phyloP scores from a whole-genome alignment of 2,888 invertebrate species.

The Andrena hattorfiana region DNA sequence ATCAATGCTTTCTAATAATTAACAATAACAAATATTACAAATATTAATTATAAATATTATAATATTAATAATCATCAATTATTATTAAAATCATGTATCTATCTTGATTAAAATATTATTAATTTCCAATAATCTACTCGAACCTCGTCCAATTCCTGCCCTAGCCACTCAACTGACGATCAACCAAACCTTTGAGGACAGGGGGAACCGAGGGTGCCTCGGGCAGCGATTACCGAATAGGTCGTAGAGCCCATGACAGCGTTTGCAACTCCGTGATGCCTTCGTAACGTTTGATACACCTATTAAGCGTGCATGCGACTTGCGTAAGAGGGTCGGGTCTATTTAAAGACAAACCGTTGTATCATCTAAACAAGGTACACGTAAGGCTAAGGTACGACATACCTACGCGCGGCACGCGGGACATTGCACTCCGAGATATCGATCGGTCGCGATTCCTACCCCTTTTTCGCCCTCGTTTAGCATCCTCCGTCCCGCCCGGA shows the following conservation, averaged over 20 bases:
- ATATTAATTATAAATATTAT: too few relatives aligned
- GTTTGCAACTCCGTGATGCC: constrained; percentile 5
- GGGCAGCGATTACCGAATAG: constrained; percentile 21
- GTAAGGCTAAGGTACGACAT: constrained; percentile 12
- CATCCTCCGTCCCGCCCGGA: not conserved
- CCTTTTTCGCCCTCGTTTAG: not conserved
- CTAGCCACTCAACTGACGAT: too few relatives aligned
- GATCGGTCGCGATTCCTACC: constrained; percentile 20
- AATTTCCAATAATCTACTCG: too few relatives aligned
- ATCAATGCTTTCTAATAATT: too few relatives aligned
- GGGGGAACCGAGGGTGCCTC: not conserved
- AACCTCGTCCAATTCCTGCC: too few relatives aligned
- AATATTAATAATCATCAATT: too few relatives aligned
- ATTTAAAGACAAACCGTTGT: constrained; percentile 43
- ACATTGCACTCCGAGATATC: constrained; percentile 32
- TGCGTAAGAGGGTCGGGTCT: constrained; percentile 43
- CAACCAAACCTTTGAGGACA: too few relatives aligned
- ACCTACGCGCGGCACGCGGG: not conserved
- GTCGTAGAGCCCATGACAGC: constrained; percentile 21
- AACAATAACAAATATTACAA: too few relatives aligned
- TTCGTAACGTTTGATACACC: constrained; percentile 32
- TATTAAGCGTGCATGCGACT: constrained; percentile 19
- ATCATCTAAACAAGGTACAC: constrained; percentile 4
- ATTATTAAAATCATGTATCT: too few relatives aligned
- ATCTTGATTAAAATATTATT: too few relatives aligned